Conservation (phyloP, 2,113 vertebrate species). For the Eulacestoma nigropectus region DNA sequence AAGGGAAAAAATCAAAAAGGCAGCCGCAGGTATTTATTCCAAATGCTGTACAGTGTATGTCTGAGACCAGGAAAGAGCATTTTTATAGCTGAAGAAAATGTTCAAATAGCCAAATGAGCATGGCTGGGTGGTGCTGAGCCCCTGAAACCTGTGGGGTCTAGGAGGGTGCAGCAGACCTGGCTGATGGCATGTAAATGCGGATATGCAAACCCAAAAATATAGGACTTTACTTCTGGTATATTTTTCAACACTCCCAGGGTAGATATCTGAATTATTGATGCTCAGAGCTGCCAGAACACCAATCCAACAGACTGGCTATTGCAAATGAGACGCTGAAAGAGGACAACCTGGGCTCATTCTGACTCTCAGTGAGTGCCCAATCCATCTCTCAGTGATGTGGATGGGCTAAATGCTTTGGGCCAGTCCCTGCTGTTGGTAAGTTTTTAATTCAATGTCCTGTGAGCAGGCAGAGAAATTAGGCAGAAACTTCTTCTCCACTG, state of each 20-base stretch:
- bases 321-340: neutral
- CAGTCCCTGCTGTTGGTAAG: neutral
- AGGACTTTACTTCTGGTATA: neutral
- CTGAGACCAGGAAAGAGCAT: neutral
- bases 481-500: neutral
- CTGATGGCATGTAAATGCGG: neutral
- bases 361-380: neutral
- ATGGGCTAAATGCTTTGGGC: neutral
- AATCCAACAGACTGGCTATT: neutral
- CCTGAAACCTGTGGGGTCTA: neutral
- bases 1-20: neutral
- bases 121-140: neutral
- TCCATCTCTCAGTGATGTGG: neutral
- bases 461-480: neutral
- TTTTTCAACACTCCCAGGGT: neutral
- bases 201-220: neutral
- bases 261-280: neutral
- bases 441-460: neutral
- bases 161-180: neutral
- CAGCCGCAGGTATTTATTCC: conserved; percentile 23
- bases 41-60: neutral
- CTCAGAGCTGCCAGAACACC: neutral
- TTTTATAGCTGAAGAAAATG: neutral
- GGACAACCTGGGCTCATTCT: neutral
- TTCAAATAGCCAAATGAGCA: neutral